Evolutionary conservation across 2,113 vertebrate species (phyloP), one percentile per base, ranked within the genome.

Genomic region (Myiozetetes cayanensis): DNA sequence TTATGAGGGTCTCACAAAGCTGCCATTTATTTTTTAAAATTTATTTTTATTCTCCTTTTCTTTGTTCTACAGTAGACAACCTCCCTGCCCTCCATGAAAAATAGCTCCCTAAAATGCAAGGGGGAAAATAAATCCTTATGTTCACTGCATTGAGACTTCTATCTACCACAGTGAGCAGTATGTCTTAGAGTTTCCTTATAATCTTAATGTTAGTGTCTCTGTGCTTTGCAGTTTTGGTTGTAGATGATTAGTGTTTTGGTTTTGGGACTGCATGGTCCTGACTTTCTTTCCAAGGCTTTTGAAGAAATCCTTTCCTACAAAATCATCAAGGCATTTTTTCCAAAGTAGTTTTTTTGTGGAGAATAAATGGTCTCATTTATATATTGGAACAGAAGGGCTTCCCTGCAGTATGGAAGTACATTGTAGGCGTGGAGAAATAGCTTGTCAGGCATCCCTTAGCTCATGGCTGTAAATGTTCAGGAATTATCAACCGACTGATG

Each of bases 91-190:
- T 17, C 24, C 23, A 30, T 41, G 41, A 61, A 76, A 80, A 61
- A 16, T 14, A 81, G 5, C 19, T 44, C 19, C 16, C 11, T 23
- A 62, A 59, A 76, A 44, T 9, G 14, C 11, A 1, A 2, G 9
- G 3, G 1, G 1, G 9, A 9, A 6, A 47, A 21, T 6, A 65
- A 49, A 31, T n/a, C 8, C 8, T 44, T 27, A 6, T 14, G 24
- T 63, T 91, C n/a, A 22, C 4, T 5, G 3, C 35, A 49, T 3
- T 43, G 19, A 44, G 35, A 55, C 7, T 59, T 85, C 15, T 67
- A 0, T 10, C 17, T 83, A 21, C 19, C 35, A n/a, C 6, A 14
- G 41, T 41, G n/a, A 43, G 14, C 50, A 15, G 22, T 67, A n/a
- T 87, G 30, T 58, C 47, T 76, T 76, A n/a, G 14, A 4, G 12